A percentile compares a stretch with the other conserved stretches of the same genome.
Conservation (phyloP, 2,888 invertebrate genomes). For the Caenorhabditis sp. region DNA sequence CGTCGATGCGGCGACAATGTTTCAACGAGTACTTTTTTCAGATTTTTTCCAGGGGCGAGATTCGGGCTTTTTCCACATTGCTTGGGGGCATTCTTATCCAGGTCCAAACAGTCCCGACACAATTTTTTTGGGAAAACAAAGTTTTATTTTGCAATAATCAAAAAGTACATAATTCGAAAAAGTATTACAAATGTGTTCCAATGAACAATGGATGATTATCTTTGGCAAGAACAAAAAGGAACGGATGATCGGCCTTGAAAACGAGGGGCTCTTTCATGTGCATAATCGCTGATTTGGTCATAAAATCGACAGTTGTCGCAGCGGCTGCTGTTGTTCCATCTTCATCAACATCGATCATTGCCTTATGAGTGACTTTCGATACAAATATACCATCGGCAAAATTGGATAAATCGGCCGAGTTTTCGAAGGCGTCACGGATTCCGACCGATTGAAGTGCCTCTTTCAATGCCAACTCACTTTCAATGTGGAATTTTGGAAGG, state of each 20-base stretch:
- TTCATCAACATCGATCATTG: constrained; percentile 63
- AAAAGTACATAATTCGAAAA: too few relatives aligned
- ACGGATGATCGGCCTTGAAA: constrained; percentile 62
- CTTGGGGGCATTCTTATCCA: too few relatives aligned
- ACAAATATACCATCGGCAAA: constrained; percentile 50
- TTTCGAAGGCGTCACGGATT: constrained; percentile 47
- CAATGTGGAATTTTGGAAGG: constrained; percentile 64
- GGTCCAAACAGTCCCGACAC: too few relatives aligned
- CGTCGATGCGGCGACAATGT: too few relatives aligned
- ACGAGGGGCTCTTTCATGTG: constrained; percentile 18
- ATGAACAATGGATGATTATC: constrained; percentile 42
- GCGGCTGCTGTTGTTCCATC: constrained; percentile 61
- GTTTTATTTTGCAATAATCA: too few relatives aligned
- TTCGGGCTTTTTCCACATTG: too few relatives aligned
- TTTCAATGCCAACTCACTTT: constrained; percentile 43
- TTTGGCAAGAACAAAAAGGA: constrained; percentile 48
- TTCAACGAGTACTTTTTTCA: too few relatives aligned
- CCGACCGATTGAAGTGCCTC: constrained; percentile 48
- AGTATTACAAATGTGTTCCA: constrained; percentile 4
- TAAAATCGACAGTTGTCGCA: constrained; percentile 47
- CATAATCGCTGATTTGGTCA: constrained; percentile 17
- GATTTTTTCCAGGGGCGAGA: too few relatives aligned
- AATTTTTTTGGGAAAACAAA: too few relatives aligned
- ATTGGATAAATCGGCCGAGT: constrained; percentile 49
- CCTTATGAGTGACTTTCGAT: constrained; percentile 61